phyloP scores from a whole-genome alignment of 2,113 vertebrate genomes.

The Pterocles burchelli region DNA sequence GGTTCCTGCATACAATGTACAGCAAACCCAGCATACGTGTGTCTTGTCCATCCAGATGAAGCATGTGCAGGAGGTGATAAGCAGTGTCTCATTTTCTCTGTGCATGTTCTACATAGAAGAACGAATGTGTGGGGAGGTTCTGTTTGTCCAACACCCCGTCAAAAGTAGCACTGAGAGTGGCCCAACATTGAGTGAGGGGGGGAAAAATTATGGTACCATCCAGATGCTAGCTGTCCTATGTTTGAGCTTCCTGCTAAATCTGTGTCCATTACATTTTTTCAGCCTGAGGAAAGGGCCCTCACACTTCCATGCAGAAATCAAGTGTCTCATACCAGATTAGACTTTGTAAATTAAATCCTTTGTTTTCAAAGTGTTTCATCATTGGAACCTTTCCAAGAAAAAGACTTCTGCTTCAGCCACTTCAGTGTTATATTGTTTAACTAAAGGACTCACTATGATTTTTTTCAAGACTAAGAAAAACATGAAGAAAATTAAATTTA shows the following conservation, averaged over 20 bases:
- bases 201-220: not conserved
- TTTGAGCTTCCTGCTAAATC: not conserved
- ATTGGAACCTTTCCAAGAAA: not conserved
- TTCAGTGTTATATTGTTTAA: not conserved
- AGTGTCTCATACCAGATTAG: not conserved
- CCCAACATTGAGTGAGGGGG: accelerated
- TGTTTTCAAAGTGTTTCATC: not conserved
- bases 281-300: not conserved
- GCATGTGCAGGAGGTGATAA: not conserved
- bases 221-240: not conserved
- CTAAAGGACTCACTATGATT: not conserved
- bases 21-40: not conserved
- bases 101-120: not conserved
- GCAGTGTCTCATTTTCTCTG: not conserved
- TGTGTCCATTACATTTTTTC: not conserved
- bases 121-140: not conserved
- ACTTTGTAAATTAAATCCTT: not conserved
- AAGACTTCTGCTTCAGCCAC: not conserved
- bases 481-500: not conserved
- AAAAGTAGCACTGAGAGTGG: not conserved
- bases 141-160: not conserved
- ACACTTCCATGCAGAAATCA: not conserved
- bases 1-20: not conserved
- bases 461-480: not conserved
- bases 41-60: not conserved